Evolutionary conservation across 2,113 vertebrate species (phyloP), one percentile per base, ranked within the genome.

Genomic region (Argyrosomus japonicus): DNA sequence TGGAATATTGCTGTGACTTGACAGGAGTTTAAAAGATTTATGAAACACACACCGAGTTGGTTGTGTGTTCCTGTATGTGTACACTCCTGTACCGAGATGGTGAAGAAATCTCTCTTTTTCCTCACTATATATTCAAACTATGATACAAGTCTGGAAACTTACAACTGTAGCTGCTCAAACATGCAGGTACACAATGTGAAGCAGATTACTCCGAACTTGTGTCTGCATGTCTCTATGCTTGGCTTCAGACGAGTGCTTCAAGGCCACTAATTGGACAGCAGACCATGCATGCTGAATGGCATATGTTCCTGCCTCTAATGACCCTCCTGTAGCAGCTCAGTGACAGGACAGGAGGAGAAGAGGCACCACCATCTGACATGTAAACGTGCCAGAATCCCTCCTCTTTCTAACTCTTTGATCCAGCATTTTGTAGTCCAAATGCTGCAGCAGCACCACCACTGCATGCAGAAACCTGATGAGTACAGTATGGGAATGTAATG

Each of bases 11-110:
- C 81, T 81, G 78, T 75, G 87, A 90, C 87, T 91, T 88, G 90
- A 93, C 88, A 93, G 85, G 86, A 89, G 88, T 94, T 93, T 93
- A 93, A 93, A 93, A 92, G 88, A 90, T 91, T 91, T 86, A 90
- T 90, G 81, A 88, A 88, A 79, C 77, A 62, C 82, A 54, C 75
- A 69, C 43, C 36, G 17, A 83, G 74, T 56, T 29, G 79, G 57
- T 29, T 79, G 76, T 85, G 76, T 47, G 83, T 85, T 86, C 77
- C 63, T 68, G 64, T 13, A 36, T 63, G 73, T 64, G 69, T 61
- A 71, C 77, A 21, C 74, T 68, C 53, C 76, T 68, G 81, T 50
- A 62, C 65, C 48, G 56, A 61, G 60, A 25, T 27, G 60, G 47
- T 43, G 75, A 53, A 45, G 64, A 83, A 88, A 78, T 81, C 62